Evolutionary conservation across 2,888 invertebrate species (phyloP).

Genomic region (Drosophila siamana): DNA sequence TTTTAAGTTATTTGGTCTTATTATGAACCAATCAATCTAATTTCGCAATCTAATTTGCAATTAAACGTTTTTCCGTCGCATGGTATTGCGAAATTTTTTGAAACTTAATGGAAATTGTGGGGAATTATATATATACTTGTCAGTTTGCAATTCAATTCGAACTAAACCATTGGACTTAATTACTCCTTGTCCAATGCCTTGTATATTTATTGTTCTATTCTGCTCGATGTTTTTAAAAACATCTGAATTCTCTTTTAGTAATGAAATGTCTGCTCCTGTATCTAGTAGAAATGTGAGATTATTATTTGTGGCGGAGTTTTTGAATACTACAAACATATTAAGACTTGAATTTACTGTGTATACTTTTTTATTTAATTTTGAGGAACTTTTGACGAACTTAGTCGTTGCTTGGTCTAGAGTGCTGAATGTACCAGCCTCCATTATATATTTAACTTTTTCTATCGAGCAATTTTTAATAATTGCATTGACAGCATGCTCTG

Average conservation of each 20-base stretch:
- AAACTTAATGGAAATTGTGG: slow-evolving; percentile 4
- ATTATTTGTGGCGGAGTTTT: too few relatives aligned
- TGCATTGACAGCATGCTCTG: slow-evolving; percentile 22
- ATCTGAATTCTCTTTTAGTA: too few relatives aligned
- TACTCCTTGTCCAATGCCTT: slow-evolving; percentile 6
- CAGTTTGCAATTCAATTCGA: slow-evolving; percentile 2
- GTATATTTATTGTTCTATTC: too few relatives aligned
- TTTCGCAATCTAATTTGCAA: slow-evolving; percentile 10
- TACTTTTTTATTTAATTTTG: too few relatives aligned
- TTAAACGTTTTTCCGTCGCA: slow-evolving; percentile 19
- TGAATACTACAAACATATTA: too few relatives aligned
- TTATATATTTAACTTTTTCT: slow-evolving; percentile 12
- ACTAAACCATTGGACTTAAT: slow-evolving; percentile 4
- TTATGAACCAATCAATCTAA: slow-evolving; percentile 9
- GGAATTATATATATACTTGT: slow-evolving; percentile 14
- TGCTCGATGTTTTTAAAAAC: too few relatives aligned
- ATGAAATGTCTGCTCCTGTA: too few relatives aligned
- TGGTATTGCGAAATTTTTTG: slow-evolving; percentile 8
- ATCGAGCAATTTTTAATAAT: slow-evolving; percentile 26
- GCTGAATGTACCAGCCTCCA: too few relatives aligned
- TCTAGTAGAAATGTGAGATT: too few relatives aligned
- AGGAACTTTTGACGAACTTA: not conserved
- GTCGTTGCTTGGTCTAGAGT: too few relatives aligned
- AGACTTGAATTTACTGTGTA: too few relatives aligned
- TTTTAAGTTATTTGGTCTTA: slow-evolving; percentile 10